phyloP scores from a whole-genome alignment of 2,113 vertebrate species.

The Semicossyphus pulcher region DNA sequence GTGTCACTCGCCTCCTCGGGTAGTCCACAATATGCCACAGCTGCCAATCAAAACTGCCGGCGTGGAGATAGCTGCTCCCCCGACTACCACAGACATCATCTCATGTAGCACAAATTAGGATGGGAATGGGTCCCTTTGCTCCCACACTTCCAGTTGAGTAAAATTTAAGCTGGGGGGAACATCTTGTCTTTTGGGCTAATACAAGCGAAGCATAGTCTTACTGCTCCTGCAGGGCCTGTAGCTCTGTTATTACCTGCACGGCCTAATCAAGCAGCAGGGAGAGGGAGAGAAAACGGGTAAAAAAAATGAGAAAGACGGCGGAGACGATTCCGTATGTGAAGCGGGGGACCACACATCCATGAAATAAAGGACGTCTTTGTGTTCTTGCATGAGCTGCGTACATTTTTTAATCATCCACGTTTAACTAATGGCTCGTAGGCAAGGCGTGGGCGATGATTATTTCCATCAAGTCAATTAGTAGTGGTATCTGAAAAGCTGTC shows the following conservation, averaged over 20 bases:
- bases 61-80: slow-evolving; percentile 47
- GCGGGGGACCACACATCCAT: slow-evolving; percentile 33
- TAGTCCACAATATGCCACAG: slow-evolving; percentile 16
- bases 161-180: slow-evolving; percentile 45
- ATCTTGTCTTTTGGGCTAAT: slow-evolving; percentile 42
- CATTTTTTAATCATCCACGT: slow-evolving; percentile 64
- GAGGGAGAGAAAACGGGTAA: not conserved
- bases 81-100: slow-evolving; percentile 37
- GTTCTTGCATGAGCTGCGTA: slow-evolving; percentile 39
- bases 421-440: slow-evolving; percentile 63
- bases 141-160: slow-evolving; percentile 25
- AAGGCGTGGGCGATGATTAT: slow-evolving; percentile 62
- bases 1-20: not conserved
- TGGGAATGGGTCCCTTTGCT: slow-evolving; percentile 43
- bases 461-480: slow-evolving; percentile 72
- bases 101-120: slow-evolving; percentile 56
- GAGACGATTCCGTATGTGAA: slow-evolving; percentile 39
- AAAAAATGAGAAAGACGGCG: slow-evolving; percentile 5
- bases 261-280: slow-evolving; percentile 29
- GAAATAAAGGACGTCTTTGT: slow-evolving; percentile 46
- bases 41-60: slow-evolving; percentile 59
- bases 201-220: slow-evolving; percentile 5
- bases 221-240: slow-evolving; percentile 33
- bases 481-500: slow-evolving; percentile 67
- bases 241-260: slow-evolving; percentile 12